phyloP scores from a whole-genome alignment of 2,113 vertebrate genomes.

The Syrmaticus mikado region DNA sequence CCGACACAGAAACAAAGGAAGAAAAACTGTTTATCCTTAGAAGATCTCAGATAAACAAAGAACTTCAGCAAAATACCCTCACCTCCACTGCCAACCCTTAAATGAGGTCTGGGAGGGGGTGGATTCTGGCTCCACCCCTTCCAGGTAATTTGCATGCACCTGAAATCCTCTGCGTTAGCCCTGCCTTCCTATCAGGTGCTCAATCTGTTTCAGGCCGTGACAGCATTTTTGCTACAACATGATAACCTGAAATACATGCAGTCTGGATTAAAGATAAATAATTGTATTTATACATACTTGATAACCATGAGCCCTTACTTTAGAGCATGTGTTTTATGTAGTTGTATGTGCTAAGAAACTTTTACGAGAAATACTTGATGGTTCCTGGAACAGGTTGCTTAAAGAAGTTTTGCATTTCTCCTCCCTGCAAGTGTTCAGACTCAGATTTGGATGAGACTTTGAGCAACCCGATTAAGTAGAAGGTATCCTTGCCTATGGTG shows the following conservation, averaged over 20 bases:
- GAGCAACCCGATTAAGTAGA: neutral
- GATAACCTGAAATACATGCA: neutral
- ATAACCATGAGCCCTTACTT: neutral
- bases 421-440: neutral
- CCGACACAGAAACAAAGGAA: too few relatives aligned
- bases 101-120: too few relatives aligned
- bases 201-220: too few relatives aligned
- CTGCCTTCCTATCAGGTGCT: too few relatives aligned
- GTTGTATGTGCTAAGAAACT: neutral
- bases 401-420: neutral
- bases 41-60: too few relatives aligned
- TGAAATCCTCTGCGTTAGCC: too few relatives aligned
- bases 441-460: neutral
- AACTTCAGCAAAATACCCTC: too few relatives aligned
- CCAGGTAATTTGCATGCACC: too few relatives aligned
- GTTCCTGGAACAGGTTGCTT: neutral
- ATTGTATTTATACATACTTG: neutral
- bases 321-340: neutral
- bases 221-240: too few relatives aligned
- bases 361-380: neutral
- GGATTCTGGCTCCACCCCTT: too few relatives aligned
- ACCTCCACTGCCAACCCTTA: too few relatives aligned
- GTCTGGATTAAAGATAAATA: neutral
- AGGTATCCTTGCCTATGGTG: neutral
- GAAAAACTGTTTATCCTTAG: too few relatives aligned